Evolutionary conservation across 1,140 invertebrate species (phyloP).

Genomic region (Leptinotarsa texana): DNA sequence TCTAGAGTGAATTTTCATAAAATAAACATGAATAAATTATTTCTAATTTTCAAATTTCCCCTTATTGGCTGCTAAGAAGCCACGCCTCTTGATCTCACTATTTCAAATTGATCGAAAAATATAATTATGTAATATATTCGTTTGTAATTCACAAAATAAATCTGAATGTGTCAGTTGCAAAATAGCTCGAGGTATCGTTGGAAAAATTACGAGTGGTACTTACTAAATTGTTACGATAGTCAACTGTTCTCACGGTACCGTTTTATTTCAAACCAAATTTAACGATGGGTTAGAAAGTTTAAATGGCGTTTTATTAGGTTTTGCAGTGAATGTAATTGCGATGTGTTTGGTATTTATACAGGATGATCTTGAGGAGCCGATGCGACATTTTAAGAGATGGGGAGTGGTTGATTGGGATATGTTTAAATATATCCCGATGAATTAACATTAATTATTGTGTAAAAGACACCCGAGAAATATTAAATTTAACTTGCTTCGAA

Average conservation of each 20-base stretch:
- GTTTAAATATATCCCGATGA: too few relatives aligned
- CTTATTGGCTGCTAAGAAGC: too few relatives aligned
- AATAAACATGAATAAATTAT: too few relatives aligned
- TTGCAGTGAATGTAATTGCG: slow-evolving; percentile 18
- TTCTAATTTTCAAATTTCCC: too few relatives aligned
- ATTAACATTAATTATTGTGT: too few relatives aligned
- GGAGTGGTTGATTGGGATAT: too few relatives aligned
- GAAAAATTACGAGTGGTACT: slow-evolving; percentile 18
- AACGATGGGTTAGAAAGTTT: slow-evolving; percentile 21
- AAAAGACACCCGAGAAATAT: too few relatives aligned
- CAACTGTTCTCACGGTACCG: slow-evolving; percentile 22
- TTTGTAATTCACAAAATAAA: neutral
- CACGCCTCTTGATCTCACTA: too few relatives aligned
- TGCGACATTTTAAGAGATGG: neutral
- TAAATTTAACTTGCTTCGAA: too few relatives aligned
- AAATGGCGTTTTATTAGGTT: slow-evolving; percentile 16
- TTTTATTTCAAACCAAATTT: slow-evolving; percentile 11
- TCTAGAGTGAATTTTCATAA: too few relatives aligned
- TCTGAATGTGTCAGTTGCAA: slow-evolving; percentile 13
- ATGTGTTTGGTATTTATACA: slow-evolving; percentile 4
- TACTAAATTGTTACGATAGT: slow-evolving; percentile 20
- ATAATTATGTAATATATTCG: too few relatives aligned
- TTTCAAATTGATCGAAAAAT: too few relatives aligned
- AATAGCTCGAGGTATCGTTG: neutral
- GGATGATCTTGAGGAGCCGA: neutral